Conservation (phyloP, 2,888 invertebrate species). For the Formica aserva region DNA sequence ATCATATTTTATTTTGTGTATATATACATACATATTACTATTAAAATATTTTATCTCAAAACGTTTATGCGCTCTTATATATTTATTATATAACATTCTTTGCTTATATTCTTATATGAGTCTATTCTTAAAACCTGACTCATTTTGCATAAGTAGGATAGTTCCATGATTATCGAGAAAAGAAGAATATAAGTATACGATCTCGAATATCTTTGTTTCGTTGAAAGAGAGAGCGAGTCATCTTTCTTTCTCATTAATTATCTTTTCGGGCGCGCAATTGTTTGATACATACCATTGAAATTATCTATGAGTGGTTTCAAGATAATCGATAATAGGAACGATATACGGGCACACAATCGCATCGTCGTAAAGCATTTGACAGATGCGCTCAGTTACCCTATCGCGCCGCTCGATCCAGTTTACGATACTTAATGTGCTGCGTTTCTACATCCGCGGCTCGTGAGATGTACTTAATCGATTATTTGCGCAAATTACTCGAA, state of each 20-base stretch:
- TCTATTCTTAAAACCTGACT: not conserved
- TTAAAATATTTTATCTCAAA: not conserved
- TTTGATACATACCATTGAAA: constrained; percentile 8
- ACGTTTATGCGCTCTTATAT: not conserved
- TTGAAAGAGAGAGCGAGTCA: not conserved
- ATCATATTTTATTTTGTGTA: not conserved
- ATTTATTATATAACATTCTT: not conserved
- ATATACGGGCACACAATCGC: not conserved
- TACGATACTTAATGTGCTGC: not conserved
- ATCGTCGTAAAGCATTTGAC: not conserved
- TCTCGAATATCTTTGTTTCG: not conserved
- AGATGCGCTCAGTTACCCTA: not conserved
- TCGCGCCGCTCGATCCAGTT: not conserved
- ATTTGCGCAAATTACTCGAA: constrained; percentile 2
- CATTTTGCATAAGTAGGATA: not conserved
- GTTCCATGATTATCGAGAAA: not conserved
- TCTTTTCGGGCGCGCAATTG: not conserved
- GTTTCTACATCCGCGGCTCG: not conserved
- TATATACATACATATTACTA: not conserved
- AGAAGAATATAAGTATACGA: not conserved
- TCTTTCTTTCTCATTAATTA: not conserved
- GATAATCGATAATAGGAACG: constrained; percentile 4
- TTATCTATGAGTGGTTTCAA: constrained; percentile 1
- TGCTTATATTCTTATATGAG: not conserved
- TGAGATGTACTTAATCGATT: constrained; percentile 9